phyloP scores from a whole-genome alignment of 1,140 invertebrate species.

The Stegodyphus mimosarum region DNA sequence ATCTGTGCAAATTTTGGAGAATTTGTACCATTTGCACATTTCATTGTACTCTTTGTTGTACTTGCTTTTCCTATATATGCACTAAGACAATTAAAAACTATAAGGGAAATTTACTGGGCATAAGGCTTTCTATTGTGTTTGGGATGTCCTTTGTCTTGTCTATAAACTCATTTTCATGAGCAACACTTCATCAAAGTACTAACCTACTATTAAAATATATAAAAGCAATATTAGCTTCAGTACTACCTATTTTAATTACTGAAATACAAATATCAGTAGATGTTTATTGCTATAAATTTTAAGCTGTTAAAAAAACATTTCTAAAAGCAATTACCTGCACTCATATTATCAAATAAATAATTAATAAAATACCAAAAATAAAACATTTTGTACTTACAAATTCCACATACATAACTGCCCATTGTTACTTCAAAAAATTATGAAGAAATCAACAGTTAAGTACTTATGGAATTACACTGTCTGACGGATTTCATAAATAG shows the following conservation, averaged over 20 bases:
- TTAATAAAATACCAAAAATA: slow-evolving; percentile 27
- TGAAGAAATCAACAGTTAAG: slow-evolving; percentile 28
- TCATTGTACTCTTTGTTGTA: slow-evolving; percentile 36
- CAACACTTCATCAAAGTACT: too few relatives aligned
- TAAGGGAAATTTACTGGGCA: too few relatives aligned
- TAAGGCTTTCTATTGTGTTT: too few relatives aligned
- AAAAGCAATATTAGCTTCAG: too few relatives aligned
- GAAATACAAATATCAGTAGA: not conserved
- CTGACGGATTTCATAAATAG: not conserved
- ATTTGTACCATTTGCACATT: slow-evolving; percentile 50
- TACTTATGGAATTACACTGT: slow-evolving; percentile 5
- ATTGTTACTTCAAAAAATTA: slow-evolving; percentile 14
- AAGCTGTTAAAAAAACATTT: not conserved
- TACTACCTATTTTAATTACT: too few relatives aligned
- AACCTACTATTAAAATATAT: too few relatives aligned
- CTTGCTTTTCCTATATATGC: not conserved
- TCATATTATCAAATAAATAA: not conserved
- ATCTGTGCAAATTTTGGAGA: slow-evolving; percentile 33
- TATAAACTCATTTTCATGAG: too few relatives aligned
- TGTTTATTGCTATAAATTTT: not conserved
- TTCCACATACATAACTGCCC: slow-evolving; percentile 13
- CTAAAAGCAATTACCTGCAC: not conserved
- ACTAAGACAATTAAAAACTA: not conserved
- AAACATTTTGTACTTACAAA: slow-evolving; percentile 14
- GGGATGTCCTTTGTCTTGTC: too few relatives aligned